These are phyloP conservation scores for Toxotes lorentzi DNA, from an alignment of 2,797 vertebrate species.

Conservation along the genomic window DNA sequence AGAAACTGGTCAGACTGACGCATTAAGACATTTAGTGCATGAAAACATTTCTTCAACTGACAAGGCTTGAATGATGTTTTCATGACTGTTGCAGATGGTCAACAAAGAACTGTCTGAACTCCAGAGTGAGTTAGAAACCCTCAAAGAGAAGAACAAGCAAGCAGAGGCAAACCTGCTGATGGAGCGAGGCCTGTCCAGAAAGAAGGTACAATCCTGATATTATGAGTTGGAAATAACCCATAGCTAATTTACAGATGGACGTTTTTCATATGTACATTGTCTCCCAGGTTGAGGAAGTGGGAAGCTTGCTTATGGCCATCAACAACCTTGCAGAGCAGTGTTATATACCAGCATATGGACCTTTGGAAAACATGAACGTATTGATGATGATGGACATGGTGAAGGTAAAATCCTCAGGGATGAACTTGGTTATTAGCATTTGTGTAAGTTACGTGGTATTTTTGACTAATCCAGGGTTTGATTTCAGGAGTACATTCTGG, in stretches of 20 bases:
- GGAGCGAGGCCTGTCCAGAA: slow-evolving; percentile 76
- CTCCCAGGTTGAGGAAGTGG: slow-evolving; percentile 78
- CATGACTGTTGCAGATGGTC: slow-evolving; percentile 69
- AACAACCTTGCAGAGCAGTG: slow-evolving; percentile 85
- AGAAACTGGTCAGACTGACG: slow-evolving; percentile 76
- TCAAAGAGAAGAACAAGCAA: slow-evolving; percentile 78
- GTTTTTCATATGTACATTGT: slow-evolving; percentile 15
- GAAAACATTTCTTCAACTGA: neutral
- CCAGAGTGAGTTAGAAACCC: slow-evolving; percentile 77
- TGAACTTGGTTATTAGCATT: neutral
- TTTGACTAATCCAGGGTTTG: slow-evolving; percentile 8
- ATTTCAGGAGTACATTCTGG: slow-evolving; percentile 85
- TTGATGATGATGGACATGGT: slow-evolving; percentile 84
- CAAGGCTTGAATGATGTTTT: neutral
- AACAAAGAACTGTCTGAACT: slow-evolving; percentile 83
- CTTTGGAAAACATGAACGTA: slow-evolving; percentile 69
- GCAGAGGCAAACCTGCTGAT: slow-evolving; percentile 72
- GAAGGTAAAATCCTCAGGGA: slow-evolving; percentile 75
- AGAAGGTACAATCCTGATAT: slow-evolving; percentile 75
- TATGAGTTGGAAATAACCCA: neutral
- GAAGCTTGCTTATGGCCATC: slow-evolving; percentile 77
- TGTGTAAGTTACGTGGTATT: neutral
- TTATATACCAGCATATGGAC: slow-evolving; percentile 72
- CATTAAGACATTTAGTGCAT: neutral
- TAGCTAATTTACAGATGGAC: neutral